Percentiles rank a stretch among this genome's conserved stretches.
These are phyloP conservation scores for Nemurella pictetii DNA, from an alignment of 2,888 invertebrate genomes.

Conservation along the genomic window DNA sequence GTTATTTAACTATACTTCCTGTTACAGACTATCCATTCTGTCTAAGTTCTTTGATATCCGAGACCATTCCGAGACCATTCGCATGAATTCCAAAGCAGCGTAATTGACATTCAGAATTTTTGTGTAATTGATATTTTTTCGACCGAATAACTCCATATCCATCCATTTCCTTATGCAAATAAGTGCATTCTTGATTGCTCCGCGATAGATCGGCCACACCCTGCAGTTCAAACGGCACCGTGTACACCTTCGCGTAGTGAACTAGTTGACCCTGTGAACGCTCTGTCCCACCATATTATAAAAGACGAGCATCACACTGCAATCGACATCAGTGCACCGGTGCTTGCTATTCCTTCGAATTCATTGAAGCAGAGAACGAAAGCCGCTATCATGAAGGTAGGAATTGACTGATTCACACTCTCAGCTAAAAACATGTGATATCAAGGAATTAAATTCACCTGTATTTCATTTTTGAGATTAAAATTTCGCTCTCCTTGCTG, in stretches of 20 bases:
- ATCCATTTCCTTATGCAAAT: not conserved
- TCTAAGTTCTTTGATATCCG: too few relatives aligned
- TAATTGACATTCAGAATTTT: not conserved
- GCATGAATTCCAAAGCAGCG: not conserved
- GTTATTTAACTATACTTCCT: too few relatives aligned
- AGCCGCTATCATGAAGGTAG: constrained; percentile 48
- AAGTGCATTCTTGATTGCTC: not conserved
- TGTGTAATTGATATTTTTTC: not conserved
- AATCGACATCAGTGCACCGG: not conserved
- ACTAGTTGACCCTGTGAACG: constrained; percentile 3
- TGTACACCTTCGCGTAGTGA: not conserved
- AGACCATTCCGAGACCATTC: too few relatives aligned
- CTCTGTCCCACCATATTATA: not conserved
- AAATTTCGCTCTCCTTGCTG: too few relatives aligned
- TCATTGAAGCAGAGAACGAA: constrained; percentile 46
- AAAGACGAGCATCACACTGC: not conserved
- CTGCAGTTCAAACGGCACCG: not conserved
- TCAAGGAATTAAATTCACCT: too few relatives aligned
- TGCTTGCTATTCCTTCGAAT: not conserved
- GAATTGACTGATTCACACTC: too few relatives aligned
- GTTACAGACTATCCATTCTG: too few relatives aligned
- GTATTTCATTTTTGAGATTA: too few relatives aligned
- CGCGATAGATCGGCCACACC: not conserved
- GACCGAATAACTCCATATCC: not conserved
- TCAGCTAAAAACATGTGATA: too few relatives aligned